Conservation (phyloP, 2,113 vertebrate genomes). For the Glaucomys volans region DNA sequence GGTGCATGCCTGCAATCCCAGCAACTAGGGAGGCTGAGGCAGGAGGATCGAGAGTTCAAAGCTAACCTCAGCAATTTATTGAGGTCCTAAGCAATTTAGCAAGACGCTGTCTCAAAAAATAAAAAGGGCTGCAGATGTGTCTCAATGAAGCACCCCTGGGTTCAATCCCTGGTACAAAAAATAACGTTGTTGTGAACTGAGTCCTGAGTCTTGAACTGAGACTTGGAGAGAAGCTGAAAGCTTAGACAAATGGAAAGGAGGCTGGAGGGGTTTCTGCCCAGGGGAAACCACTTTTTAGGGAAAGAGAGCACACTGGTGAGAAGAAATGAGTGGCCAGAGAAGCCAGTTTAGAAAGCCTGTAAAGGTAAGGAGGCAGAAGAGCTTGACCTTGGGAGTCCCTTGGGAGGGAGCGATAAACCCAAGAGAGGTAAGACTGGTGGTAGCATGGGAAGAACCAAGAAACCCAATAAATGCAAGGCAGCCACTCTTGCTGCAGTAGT, state of each 20-base stretch:
- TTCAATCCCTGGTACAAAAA: too few relatives aligned
- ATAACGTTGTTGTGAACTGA: conserved; percentile 30
- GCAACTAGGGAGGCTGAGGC: too few relatives aligned
- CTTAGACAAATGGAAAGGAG: background rate
- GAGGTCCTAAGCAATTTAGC: too few relatives aligned
- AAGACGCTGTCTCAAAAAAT: too few relatives aligned
- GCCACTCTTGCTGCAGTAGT: background rate
- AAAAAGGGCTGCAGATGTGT: too few relatives aligned
- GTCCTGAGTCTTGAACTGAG: background rate
- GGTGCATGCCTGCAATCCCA: too few relatives aligned
- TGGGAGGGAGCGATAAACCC: background rate
- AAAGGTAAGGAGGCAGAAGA: background rate
- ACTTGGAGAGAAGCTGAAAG: background rate
- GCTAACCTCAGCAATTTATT: too few relatives aligned
- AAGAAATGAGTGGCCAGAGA: background rate
- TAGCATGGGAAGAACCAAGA: background rate
- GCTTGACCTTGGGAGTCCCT: background rate
- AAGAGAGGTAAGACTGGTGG: background rate
- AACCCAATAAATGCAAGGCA: background rate
- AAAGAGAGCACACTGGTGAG: background rate
- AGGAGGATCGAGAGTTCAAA: too few relatives aligned
- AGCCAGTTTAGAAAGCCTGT: background rate
- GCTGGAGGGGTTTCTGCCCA: background rate
- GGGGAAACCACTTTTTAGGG: background rate
- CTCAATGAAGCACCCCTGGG: too few relatives aligned